Base-by-base conservation (phyloP, 2,797 vertebrate species). In the Fratercula arctica region DNA sequence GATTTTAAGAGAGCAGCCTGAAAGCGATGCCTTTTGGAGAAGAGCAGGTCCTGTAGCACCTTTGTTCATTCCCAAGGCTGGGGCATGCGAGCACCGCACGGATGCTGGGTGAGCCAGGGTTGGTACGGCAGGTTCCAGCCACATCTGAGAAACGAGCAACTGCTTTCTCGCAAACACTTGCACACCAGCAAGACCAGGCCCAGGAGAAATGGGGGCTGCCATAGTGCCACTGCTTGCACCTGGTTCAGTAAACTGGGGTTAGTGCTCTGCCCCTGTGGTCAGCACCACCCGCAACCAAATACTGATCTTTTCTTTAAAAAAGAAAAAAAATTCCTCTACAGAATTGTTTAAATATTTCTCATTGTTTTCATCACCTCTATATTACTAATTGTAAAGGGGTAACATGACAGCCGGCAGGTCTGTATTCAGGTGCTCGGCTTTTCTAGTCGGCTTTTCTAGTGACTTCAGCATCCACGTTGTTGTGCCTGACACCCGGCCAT, bases 201-300 rank as follows among this genome's bases (percentile, higher is more conserved):
- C 26, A 39, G 24, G 37, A 68, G 35, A 39, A 81, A 25, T 1
- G 5, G 26, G 28, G 16, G 11, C 37, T 25, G 7, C 33, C 2
- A 0, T 50, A 35, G 16, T 73, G 50, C 35, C 7, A 2, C 37
- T 41, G 51, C 43, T n/a, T 28, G 67, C 17, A 16, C 17, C 16
- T 0, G 0, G 11, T 2, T 2, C 9, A 29, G 10, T 48, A 26
- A 64, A 3, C 10, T 37, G 35, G 31, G 11, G 16, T 57, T 59
- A n/a, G 35, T 48, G 59, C 9, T 67, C 21, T 84, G 37, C 26
- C 43, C n/a, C 35, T 20, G 24, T 21, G 41, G 28, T 64, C 84
- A 67, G 75, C 54, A 67, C 24, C 8, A 39, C 35, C 19, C n/a
- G 8, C 39, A 67, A 29, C 26, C 37, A 82, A 31, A 51, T 51